Percentiles rank a stretch among this genome's conserved stretches.
These are phyloP conservation scores for Drosophila fulvimacula DNA, from an alignment of 2,888 invertebrate species.

Conservation along the genomic window DNA sequence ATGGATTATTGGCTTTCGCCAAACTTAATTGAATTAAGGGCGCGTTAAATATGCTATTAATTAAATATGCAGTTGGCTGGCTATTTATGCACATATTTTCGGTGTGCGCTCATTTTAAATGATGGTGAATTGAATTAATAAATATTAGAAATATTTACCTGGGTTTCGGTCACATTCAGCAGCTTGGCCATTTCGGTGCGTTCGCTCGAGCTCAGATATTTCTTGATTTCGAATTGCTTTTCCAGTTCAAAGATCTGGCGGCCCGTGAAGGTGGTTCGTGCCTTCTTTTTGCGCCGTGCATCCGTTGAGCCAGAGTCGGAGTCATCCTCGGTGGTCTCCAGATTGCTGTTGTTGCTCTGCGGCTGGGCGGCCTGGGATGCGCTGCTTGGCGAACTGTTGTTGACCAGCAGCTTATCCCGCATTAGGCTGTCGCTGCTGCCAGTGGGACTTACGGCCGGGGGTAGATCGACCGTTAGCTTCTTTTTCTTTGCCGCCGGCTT, in stretches of 20 bases:
- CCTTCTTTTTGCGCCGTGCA: slow-evolving; percentile 90
- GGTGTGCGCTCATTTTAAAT: not conserved
- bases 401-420: slow-evolving; percentile 71
- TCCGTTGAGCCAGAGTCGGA: slow-evolving; percentile 86
- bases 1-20: slow-evolving; percentile 13
- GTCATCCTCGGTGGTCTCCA: slow-evolving; percentile 86
- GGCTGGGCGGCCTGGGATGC: slow-evolving; percentile 31
- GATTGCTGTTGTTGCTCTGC: slow-evolving; percentile 44
- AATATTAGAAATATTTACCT: slow-evolving; percentile 88
- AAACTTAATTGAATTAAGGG: slow-evolving; percentile 26
- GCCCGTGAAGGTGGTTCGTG: slow-evolving; percentile 97
- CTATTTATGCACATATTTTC: not conserved
- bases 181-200: slow-evolving; percentile 97
- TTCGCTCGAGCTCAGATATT: slow-evolving; percentile 97
- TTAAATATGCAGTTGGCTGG: slow-evolving; percentile 11
- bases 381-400: slow-evolving; percentile 56
- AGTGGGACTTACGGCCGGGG: slow-evolving; percentile 78
- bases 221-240: slow-evolving; percentile 97
- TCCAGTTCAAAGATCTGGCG: slow-evolving; percentile 98
- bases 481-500: slow-evolving; percentile 82
- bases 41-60: slow-evolving; percentile 14
- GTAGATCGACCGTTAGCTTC: slow-evolving; percentile 69
- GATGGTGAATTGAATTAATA: not conserved
- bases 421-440: slow-evolving; percentile 78
- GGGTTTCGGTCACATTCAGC: slow-evolving; percentile 97